Percentiles rank a stretch among this genome's conserved stretches.
Evolutionary conservation across 2,797 vertebrate genomes (phyloP).

Genomic region (Galaxias olidus): DNA sequence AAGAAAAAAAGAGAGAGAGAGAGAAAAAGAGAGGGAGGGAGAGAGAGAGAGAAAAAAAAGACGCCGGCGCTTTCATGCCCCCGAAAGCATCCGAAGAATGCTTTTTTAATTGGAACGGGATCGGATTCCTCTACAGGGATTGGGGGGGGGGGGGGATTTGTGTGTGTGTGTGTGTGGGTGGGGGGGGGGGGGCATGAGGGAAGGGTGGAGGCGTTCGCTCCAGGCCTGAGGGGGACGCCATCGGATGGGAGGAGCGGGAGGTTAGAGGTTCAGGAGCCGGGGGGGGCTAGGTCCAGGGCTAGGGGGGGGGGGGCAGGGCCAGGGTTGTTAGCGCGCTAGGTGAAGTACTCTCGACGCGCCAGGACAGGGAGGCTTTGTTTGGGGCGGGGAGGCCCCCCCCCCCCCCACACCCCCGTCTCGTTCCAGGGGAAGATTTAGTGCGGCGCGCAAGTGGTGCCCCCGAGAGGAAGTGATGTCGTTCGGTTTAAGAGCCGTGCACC

Average conservation of each 20-base stretch:
- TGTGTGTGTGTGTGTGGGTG: too few relatives aligned
- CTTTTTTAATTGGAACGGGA: conserved; percentile 65
- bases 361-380: conserved; percentile 43
- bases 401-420: too few relatives aligned
- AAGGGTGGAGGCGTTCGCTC: conserved; percentile 50
- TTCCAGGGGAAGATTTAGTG: too few relatives aligned
- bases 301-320: conserved; percentile 11
- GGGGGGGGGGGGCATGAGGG: conserved; percentile 2
- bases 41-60: conserved; percentile 7
- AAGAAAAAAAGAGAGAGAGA: conserved; percentile 20
- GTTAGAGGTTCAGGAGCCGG: conserved; percentile 60
- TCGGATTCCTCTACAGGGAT: conserved; percentile 49
- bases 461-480: too few relatives aligned
- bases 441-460: too few relatives aligned
- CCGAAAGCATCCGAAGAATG: conserved; percentile 67
- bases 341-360: conserved; percentile 6
- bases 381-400: conserved; percentile 1
- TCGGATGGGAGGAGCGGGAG: conserved; percentile 27
- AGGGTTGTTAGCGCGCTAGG: conserved; percentile 45
- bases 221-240: conserved; percentile 40
- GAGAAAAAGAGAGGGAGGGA: not conserved
- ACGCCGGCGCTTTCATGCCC: conserved; percentile 54
- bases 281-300: conserved; percentile 56
- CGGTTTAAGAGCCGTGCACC: too few relatives aligned
- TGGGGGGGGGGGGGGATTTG: conserved; percentile 18